A percentile compares a stretch with the other conserved stretches of the same genome.
Conservation (phyloP, 2,113 vertebrate genomes). For the Microtus pennsylvanicus region DNA sequence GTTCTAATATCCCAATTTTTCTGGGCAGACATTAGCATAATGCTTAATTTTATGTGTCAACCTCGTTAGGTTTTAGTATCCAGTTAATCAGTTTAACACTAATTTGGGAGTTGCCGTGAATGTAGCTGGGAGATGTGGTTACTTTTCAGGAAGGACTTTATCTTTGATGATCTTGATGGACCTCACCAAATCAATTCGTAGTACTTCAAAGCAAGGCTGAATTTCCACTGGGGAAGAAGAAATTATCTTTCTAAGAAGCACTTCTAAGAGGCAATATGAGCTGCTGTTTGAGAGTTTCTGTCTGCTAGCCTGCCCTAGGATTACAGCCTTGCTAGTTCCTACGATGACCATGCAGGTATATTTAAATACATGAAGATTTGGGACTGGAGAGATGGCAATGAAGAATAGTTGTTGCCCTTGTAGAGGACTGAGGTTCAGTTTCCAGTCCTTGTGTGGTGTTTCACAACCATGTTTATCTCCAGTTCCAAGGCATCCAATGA, state of each 20-base stretch:
- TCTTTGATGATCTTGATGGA: neutral
- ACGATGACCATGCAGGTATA: neutral
- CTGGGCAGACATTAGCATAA: slow-evolving; percentile 28
- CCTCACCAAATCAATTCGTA: neutral
- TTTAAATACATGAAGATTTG: neutral
- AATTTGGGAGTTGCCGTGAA: neutral
- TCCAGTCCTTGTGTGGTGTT: neutral
- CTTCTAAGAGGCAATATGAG: neutral
- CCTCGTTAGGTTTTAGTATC: neutral
- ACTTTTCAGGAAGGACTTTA: neutral
- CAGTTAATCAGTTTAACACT: neutral
- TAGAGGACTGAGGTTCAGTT: no score
- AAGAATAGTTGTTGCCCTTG: neutral
- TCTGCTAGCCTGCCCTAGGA: neutral
- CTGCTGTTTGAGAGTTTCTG: neutral
- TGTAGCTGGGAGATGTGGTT: neutral
- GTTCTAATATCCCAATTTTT: slow-evolving; percentile 62
- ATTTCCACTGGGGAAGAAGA: slow-evolving; percentile 6
- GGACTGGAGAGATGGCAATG: neutral
- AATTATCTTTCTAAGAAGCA: neutral
- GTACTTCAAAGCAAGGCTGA: neutral
- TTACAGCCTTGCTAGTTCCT: neutral
- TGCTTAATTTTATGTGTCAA: slow-evolving; percentile 40
- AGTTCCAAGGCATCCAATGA: neutral
- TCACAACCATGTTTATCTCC: neutral